Evolutionary conservation across 2,888 invertebrate species (phyloP).

Genomic region (Drosophila percnosoma): DNA sequence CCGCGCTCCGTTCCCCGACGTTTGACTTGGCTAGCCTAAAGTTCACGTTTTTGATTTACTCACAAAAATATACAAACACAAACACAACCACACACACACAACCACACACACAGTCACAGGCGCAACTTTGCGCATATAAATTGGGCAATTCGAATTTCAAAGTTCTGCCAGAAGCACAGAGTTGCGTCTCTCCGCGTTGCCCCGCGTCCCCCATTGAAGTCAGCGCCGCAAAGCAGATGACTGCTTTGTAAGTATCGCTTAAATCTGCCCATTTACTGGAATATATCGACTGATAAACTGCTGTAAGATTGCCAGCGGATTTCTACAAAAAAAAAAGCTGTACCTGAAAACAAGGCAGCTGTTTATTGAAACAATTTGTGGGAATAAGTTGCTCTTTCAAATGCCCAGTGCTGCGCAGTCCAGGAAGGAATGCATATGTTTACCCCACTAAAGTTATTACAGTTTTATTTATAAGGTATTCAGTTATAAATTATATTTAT

Average conservation of each 20-base stretch:
- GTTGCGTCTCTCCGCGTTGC: background rate
- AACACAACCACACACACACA: conserved; percentile 19
- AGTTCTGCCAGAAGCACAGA: conserved; percentile 40
- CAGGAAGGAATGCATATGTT: background rate
- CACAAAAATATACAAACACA: conserved; percentile 27
- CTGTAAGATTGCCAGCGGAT: conserved; percentile 7
- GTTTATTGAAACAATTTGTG: background rate
- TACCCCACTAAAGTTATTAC: background rate
- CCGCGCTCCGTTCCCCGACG: conserved; percentile 8
- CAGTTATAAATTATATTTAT: background rate
- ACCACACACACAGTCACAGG: conserved; percentile 18
- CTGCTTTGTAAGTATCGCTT: conserved; percentile 31
- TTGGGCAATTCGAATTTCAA: conserved; percentile 58
- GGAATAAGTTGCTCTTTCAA: background rate
- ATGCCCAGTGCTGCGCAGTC: background rate
- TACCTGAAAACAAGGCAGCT: background rate
- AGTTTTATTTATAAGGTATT: background rate
- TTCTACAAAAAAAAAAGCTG: background rate
- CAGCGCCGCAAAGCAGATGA: conserved; percentile 5
- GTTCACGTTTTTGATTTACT: conserved; percentile 75
- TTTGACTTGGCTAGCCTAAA: conserved; percentile 65
- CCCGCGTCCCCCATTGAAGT: background rate
- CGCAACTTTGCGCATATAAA: conserved; percentile 73
- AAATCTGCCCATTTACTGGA: conserved; percentile 47
- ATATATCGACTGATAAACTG: conserved; percentile 17